Conservation (phyloP, 2,113 vertebrate genomes). For the Anser cygnoides region DNA sequence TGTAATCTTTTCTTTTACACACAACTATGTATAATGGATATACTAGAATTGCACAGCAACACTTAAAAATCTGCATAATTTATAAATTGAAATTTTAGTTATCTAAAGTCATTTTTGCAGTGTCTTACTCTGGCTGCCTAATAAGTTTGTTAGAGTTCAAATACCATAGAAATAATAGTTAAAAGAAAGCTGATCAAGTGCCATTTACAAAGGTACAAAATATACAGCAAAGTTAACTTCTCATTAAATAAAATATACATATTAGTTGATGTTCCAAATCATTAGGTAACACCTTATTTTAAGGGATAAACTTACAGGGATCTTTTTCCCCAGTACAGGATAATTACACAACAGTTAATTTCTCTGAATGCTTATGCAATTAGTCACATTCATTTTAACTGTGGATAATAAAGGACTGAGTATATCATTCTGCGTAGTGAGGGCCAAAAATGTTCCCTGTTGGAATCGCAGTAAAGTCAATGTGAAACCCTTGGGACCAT, state of each 20-base stretch:
- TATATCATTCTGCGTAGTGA: neutral
- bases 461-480: neutral
- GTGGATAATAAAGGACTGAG: neutral
- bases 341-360: neutral
- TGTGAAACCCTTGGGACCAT: neutral
- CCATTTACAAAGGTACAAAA: conserved; percentile 80
- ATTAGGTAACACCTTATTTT: conserved; percentile 68
- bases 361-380: neutral
- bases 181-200: conserved; percentile 43
- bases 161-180: conserved; percentile 49
- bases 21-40: neutral
- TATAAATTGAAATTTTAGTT: conserved; percentile 25
- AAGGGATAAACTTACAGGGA: conserved; percentile 18
- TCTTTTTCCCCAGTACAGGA: neutral
- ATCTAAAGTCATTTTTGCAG: neutral
- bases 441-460: neutral
- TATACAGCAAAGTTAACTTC: conserved; percentile 75
- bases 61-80: conserved; percentile 7
- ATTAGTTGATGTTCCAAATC: conserved; percentile 18
- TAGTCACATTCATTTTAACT: neutral
- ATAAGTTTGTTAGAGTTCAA: conserved; percentile 54
- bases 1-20: neutral
- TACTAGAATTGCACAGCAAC: conserved; percentile 23
- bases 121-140: conserved; percentile 15
- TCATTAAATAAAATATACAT: conserved; percentile 76